These are phyloP conservation scores for Lophochroa leadbeateri DNA, from an alignment of 2,113 vertebrate species.

Conservation along the genomic window DNA sequence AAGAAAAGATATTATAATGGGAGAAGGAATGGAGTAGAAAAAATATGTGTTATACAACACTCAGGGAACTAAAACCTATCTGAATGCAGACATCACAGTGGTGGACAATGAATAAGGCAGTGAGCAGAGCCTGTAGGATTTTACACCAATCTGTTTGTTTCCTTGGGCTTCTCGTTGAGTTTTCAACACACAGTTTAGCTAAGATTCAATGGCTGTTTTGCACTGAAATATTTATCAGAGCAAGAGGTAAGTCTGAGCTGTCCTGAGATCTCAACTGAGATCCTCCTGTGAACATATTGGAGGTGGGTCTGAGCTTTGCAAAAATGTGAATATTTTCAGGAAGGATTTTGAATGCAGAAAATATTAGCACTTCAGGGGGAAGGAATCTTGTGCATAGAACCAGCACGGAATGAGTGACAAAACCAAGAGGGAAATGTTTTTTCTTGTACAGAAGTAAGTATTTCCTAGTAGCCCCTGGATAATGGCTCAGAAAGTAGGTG, in stretches of 20 bases:
- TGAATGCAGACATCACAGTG: neutral
- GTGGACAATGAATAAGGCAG: neutral
- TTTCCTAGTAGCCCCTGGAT: neutral
- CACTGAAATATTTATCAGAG: neutral
- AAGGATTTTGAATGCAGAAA: neutral
- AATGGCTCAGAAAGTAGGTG: neutral
- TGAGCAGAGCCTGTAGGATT: neutral
- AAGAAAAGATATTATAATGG: neutral
- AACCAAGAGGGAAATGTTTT: neutral
- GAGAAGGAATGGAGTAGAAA: neutral
- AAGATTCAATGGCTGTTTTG: neutral
- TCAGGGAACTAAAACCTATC: neutral
- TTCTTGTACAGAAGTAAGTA: neutral
- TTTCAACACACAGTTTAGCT: neutral
- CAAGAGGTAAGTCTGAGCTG: neutral
- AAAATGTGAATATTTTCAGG: neutral
- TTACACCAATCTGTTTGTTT: neutral
- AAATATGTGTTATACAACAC: neutral
- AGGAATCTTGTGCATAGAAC: neutral
- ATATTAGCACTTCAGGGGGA: neutral
- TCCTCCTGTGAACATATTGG: neutral
- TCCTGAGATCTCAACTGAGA: neutral
- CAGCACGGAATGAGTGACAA: neutral
- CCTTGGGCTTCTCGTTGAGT: neutral
- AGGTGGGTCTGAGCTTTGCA: neutral